Evolutionary conservation across 2,888 invertebrate species (phyloP).

Genomic region (Meloe dianella): DNA sequence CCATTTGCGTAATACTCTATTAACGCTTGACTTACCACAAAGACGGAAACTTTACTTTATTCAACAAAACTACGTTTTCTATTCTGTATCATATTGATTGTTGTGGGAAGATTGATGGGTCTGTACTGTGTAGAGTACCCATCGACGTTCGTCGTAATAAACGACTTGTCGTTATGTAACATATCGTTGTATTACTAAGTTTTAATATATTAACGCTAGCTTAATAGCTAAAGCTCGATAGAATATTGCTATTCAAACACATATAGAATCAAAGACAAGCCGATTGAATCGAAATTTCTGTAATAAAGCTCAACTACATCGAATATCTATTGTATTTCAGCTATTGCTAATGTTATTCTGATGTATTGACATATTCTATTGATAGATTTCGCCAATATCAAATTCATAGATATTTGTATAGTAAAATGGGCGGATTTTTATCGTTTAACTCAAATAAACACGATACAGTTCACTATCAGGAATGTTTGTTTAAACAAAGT

Average conservation of each 20-base stretch:
- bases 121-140: too few relatives aligned
- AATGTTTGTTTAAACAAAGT: not conserved
- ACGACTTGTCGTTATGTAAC: too few relatives aligned
- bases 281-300: not conserved
- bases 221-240: too few relatives aligned
- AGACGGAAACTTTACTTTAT: not conserved
- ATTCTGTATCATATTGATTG: not conserved
- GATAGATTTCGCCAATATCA: not conserved
- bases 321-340: too few relatives aligned
- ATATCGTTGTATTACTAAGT: too few relatives aligned
- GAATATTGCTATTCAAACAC: too few relatives aligned
- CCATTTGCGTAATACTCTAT: not conserved
- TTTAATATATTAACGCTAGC: too few relatives aligned
- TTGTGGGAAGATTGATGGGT: too few relatives aligned
- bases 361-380: not conserved
- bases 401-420: not conserved
- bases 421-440: not conserved
- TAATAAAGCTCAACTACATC: too few relatives aligned
- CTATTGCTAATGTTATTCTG: not conserved
- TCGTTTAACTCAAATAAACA: not conserved
- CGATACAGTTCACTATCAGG: not conserved
- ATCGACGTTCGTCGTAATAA: too few relatives aligned
- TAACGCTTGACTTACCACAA: not conserved
- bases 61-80: not conserved
- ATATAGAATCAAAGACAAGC: too few relatives aligned